phyloP scores from a whole-genome alignment of 2,113 vertebrate genomes.

The Carettochelys insculpta region DNA sequence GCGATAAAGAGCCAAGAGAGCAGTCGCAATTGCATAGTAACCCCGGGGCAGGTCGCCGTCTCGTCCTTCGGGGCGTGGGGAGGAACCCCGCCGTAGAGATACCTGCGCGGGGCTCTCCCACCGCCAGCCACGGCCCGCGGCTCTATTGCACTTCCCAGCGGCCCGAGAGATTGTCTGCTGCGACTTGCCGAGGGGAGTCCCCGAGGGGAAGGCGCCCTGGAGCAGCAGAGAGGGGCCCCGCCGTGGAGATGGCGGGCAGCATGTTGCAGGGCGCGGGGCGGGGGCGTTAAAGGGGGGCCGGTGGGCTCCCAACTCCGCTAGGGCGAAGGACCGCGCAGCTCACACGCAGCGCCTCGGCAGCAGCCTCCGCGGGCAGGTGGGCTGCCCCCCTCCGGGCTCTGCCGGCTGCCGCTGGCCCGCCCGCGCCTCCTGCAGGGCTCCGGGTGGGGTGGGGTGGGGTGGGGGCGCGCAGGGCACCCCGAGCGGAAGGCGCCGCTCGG shows the following conservation, averaged over 20 bases:
- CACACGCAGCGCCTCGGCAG: not conserved
- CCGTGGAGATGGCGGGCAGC: constrained; percentile 56
- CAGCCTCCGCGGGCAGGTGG: constrained; percentile 51
- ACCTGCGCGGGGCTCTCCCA: constrained; percentile 41
- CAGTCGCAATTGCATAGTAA: constrained; percentile 99
- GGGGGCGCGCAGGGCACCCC: too few species aligned
- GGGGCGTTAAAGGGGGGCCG: constrained; percentile 36
- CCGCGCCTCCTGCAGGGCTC: constrained; percentile 4
- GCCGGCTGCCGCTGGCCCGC: not conserved
- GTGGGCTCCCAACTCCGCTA: constrained; percentile 13
- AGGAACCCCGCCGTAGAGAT: constrained; percentile 73
- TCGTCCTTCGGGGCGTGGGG: constrained; percentile 62
- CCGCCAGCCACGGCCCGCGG: constrained; percentile 10
- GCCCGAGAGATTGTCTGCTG: constrained; percentile 50
- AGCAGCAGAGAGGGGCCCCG: constrained; percentile 47
- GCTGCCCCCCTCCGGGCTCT: not conserved
- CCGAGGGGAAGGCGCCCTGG: constrained; percentile 36
- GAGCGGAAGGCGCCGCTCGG: too few species aligned
- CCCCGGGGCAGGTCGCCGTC: constrained; percentile 84
- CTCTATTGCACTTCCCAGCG: constrained; percentile 27
- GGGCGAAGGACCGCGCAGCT: not conserved
- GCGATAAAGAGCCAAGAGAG: constrained; percentile 96
- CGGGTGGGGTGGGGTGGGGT: too few species aligned
- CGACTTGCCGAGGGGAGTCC: constrained; percentile 55
- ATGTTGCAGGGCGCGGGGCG: constrained; percentile 62